phyloP scores from a whole-genome alignment of 2,797 vertebrate genomes.

The Petrocephalus schoutedeni region DNA sequence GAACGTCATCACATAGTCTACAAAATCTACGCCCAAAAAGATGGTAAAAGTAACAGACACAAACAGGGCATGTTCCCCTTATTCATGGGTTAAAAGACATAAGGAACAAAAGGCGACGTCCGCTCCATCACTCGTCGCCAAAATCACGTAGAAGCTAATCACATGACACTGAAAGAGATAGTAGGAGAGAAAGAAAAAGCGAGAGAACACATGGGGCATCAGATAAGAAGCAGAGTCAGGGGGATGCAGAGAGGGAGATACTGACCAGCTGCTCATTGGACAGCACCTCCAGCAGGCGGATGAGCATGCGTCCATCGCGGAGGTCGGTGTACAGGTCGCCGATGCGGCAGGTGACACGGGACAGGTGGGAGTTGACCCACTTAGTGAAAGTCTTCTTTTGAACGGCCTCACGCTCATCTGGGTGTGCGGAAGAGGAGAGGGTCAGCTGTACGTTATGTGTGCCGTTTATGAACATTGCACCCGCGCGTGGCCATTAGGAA shows the following conservation, averaged over 20 bases:
- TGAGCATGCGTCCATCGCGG: constrained; percentile 85
- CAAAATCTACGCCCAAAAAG: not conserved
- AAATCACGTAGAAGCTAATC: not conserved
- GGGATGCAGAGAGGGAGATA: constrained; percentile 20
- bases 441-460: not conserved
- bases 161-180: not conserved
- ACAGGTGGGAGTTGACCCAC: constrained; percentile 94
- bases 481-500: not conserved
- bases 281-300: constrained; percentile 86
- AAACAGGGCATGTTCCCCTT: not conserved
- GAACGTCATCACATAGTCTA: not conserved
- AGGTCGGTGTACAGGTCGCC: constrained; percentile 88
- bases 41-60: not conserved
- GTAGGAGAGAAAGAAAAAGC: not conserved
- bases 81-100: not conserved
- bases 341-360: constrained; percentile 82
- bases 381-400: constrained; percentile 97
- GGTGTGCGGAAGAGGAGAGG: not conserved
- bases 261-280: constrained; percentile 89
- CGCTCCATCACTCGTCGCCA: not conserved
- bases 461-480: not conserved
- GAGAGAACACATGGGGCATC: not conserved
- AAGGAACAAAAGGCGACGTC: not conserved
- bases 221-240: too few species aligned
- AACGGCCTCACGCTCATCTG: constrained; percentile 89